Evolutionary conservation across 2,797 vertebrate species (phyloP).

Genomic region (Tapirus indicus): DNA sequence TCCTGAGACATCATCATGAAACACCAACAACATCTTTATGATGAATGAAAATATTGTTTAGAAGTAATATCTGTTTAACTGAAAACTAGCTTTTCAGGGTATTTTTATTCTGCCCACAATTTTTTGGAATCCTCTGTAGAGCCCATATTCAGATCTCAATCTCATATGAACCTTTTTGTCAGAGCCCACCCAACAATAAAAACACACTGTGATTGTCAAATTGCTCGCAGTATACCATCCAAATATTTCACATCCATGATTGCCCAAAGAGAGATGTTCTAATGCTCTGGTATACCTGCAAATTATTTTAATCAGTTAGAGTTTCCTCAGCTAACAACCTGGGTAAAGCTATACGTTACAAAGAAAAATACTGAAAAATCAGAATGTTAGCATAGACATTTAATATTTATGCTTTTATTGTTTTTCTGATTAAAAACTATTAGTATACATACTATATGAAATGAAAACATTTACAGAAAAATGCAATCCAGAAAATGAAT

Average conservation of each 20-base stretch:
- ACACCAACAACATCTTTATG: not conserved
- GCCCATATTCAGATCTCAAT: not conserved
- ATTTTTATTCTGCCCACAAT: conserved; percentile 8
- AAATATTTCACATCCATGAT: not conserved
- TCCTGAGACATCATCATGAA: not conserved
- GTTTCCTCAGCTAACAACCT: not conserved
- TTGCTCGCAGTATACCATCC: not conserved
- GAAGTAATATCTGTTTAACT: not conserved
- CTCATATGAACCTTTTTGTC: not conserved
- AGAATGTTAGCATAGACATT: not conserved
- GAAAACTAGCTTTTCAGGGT: not conserved
- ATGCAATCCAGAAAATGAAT: not conserved
- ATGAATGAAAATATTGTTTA: conserved; percentile 27
- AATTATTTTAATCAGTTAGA: not conserved
- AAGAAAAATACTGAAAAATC: not conserved
- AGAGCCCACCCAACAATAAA: not conserved
- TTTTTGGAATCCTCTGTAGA: not conserved
- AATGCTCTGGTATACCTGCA: not conserved
- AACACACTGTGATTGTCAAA: not conserved
- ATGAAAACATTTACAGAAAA: not conserved
- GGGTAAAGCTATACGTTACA: not conserved
- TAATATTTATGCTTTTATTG: conserved; percentile 24
- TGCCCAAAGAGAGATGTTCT: not conserved
- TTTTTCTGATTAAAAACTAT: conserved; percentile 32
- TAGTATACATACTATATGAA: not conserved